Evolutionary conservation across 2,797 vertebrate genomes (phyloP).

Genomic region (Tadarida brasiliensis): DNA sequence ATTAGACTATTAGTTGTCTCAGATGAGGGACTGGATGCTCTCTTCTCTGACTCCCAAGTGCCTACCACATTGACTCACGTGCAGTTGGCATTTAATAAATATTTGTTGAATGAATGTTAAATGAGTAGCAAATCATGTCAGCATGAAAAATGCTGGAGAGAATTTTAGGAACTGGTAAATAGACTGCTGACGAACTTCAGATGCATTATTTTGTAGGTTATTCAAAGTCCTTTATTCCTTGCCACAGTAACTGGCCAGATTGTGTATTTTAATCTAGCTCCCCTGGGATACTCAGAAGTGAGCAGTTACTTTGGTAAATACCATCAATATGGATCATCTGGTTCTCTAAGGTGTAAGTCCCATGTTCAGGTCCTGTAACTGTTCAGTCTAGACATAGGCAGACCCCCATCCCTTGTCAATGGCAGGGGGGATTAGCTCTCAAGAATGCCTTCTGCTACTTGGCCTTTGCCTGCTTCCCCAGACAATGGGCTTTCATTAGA

Average conservation of each 20-base stretch:
- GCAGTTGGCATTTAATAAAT: neutral
- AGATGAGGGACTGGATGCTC: neutral
- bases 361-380: slow-evolving; percentile 47
- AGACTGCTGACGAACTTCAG: neutral
- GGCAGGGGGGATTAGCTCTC: slow-evolving; percentile 2
- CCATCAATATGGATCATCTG: slow-evolving; percentile 14
- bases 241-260: slow-evolving; percentile 18
- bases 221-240: slow-evolving; percentile 62
- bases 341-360: neutral
- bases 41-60: neutral
- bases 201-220: slow-evolving; percentile 47
- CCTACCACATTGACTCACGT: neutral
- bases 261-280: slow-evolving; percentile 67
- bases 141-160: neutral
- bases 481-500: slow-evolving; percentile 41
- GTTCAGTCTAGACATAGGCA: slow-evolving; percentile 27
- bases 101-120: neutral
- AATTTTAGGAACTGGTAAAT: neutral
- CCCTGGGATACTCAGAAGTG: slow-evolving; percentile 18
- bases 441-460: neutral
- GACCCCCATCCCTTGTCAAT: neutral
- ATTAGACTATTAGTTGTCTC: neutral
- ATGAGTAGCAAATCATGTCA: neutral
- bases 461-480: neutral
- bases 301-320: slow-evolving; percentile 69